Conservation (phyloP, 2,888 invertebrate genomes). For the Aphodius granarius region DNA sequence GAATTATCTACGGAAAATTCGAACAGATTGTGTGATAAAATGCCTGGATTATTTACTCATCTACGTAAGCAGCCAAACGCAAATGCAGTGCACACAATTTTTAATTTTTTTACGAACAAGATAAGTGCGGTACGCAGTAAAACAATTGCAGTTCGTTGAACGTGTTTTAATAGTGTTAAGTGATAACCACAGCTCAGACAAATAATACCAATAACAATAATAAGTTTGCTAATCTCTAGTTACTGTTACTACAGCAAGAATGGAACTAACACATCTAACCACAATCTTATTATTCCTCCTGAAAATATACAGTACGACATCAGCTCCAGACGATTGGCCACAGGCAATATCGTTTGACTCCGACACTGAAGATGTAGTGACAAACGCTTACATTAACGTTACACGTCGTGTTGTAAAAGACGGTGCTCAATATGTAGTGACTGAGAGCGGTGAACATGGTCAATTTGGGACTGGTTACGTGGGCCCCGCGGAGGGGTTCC, state of each 20-base stretch:
- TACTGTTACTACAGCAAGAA: too few relatives aligned
- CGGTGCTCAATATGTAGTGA: conserved; percentile 42
- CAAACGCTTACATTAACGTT: conserved; percentile 65
- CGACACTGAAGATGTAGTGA: conserved; percentile 45
- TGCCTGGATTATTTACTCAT: background rate
- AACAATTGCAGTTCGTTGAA: too few relatives aligned
- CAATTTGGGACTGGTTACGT: conserved; percentile 70
- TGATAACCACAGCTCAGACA: too few relatives aligned
- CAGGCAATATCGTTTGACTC: conserved; percentile 42
- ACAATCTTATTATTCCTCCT: background rate
- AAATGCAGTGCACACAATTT: background rate
- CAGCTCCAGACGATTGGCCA: conserved; percentile 47
- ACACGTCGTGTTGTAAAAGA: conserved; percentile 50
- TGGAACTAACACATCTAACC: background rate
- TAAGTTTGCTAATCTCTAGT: too few relatives aligned
- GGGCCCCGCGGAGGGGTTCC: conserved; percentile 66
- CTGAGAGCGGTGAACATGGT: conserved; percentile 48
- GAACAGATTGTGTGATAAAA: background rate
- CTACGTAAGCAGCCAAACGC: background rate
- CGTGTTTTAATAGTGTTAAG: too few relatives aligned
- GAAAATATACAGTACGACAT: conserved; percentile 18
- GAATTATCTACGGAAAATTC: background rate
- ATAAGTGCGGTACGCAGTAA: too few relatives aligned
- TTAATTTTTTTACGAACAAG: background rate
- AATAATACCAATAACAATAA: too few relatives aligned